These are phyloP conservation scores for Notothenia rossii DNA, from an alignment of 2,113 vertebrate species.

Conservation along the genomic window DNA sequence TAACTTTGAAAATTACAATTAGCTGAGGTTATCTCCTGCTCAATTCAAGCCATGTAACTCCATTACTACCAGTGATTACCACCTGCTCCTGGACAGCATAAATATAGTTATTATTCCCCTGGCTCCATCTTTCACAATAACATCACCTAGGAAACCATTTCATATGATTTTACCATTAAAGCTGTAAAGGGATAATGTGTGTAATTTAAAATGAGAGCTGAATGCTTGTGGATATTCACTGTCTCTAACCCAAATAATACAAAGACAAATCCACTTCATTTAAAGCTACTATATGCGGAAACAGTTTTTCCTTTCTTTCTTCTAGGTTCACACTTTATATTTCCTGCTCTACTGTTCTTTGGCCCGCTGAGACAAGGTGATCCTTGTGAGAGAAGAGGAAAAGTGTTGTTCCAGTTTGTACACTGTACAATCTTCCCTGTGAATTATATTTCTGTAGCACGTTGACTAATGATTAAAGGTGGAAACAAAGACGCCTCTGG, in stretches of 20 bases:
- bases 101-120: slow-evolving; percentile 76
- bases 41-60: slow-evolving; percentile 66
- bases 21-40: slow-evolving; percentile 74
- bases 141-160: slow-evolving; percentile 79
- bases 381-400: slow-evolving; percentile 51
- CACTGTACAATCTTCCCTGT: slow-evolving; percentile 62
- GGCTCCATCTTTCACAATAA: slow-evolving; percentile 78
- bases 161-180: slow-evolving; percentile 74
- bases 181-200: slow-evolving; percentile 73
- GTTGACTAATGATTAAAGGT: slow-evolving; percentile 82
- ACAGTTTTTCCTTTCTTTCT: slow-evolving; percentile 49
- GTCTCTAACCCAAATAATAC: slow-evolving; percentile 68
- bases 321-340: slow-evolving; percentile 36
- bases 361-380: slow-evolving; percentile 46
- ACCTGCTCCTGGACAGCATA: slow-evolving; percentile 71
- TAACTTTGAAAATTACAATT: slow-evolving; percentile 78
- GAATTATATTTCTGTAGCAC: slow-evolving; percentile 79
- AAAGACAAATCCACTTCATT: slow-evolving; percentile 67
- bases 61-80: slow-evolving; percentile 72
- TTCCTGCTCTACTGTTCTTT: slow-evolving; percentile 47
- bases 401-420: slow-evolving; percentile 66
- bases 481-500: slow-evolving; percentile 80
- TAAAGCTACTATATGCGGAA: slow-evolving; percentile 64
- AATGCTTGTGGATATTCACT: slow-evolving; percentile 61
- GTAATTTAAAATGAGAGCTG: slow-evolving; percentile 69